Evolutionary conservation across 1,140 invertebrate genomes (phyloP).

Genomic region (Meloidogyne hapla): DNA sequence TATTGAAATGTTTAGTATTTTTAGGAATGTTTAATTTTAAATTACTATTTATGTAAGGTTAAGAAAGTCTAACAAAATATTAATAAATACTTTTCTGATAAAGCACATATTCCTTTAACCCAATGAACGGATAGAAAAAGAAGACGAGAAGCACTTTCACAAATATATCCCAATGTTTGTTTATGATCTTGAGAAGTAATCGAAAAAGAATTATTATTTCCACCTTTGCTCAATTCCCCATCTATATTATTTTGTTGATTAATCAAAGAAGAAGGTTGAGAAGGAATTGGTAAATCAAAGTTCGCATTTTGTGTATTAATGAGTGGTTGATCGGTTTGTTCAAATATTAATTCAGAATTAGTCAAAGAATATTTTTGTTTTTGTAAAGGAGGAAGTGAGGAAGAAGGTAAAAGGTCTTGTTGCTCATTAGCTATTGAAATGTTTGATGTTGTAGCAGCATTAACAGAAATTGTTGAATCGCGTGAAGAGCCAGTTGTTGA

Average conservation of each 20-base stretch:
- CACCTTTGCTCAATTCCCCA: background rate
- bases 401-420: no score
- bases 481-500: conserved; percentile 19
- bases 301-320: conserved; percentile 64
- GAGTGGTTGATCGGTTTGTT: conserved; percentile 51
- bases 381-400: background rate
- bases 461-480: conserved; percentile 4
- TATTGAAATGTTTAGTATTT: background rate
- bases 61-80: no score
- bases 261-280: conserved; percentile 76
- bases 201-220: background rate
- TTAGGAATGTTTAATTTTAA: background rate
- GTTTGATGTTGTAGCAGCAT: background rate
- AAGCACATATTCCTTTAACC: conserved; percentile 77
- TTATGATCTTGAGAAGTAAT: background rate
- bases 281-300: conserved; percentile 80
- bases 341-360: background rate
- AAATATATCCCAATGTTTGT: conserved; percentile 76
- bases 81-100: conserved; percentile 48
- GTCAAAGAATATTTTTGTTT: background rate
- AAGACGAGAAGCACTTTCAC: conserved; percentile 83
- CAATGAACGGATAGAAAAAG: conserved; percentile 85
- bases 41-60: no score
- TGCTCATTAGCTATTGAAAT: background rate
- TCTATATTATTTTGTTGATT: conserved; percentile 61